Base-by-base conservation (phyloP, 1,140 invertebrate species). In the Drosophila neocordata region DNA sequence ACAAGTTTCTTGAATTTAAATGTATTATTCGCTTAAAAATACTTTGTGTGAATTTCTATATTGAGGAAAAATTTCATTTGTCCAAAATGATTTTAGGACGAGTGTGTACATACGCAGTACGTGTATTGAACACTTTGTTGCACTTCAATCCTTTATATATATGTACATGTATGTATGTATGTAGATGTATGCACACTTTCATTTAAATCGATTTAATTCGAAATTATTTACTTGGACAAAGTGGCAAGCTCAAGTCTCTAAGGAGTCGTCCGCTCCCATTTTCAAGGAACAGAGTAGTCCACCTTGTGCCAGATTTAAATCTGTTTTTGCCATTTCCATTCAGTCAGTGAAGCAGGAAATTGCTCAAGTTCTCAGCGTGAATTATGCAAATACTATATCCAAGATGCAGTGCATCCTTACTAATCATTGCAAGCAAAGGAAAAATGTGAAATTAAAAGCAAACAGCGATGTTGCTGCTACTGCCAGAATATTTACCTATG, bases 381-480 rank as follows among this genome's bases (percentile, higher is more conserved):
- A 58, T 84, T 72, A 80, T 74, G 66, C 65, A 84, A 77, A 62
- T 59, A 69, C 24, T 51, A 51, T 64, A 35, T 20, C 34, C 69
- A 44, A 56, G 59, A 59, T 77, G 68, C 64, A 59, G 27, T 59
- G 53, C 59, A 18, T 41, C 53, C 38, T 56, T 22, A 81, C 73
- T 81, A 73, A 81, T 81, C 77, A 84, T 53, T 24, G 60, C 53
- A 68, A 53, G 34, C 48, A 64, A 53, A 37, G 58, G 44, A 70
- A 76, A 76, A 69, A 65, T 65, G 52, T 60, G 34, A 87, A 80
- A 85, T 85, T 82, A 88, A 85, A 85, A 78, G 83, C 82, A 85
- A 85, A 85, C 61, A 85, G 57, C 69, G 55, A 59, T 67, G 60
- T 69, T 60, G 24, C 53, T 66, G 38, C 13, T 44, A 15, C 41